A percentile compares a stretch with the other conserved stretches of the same genome.
phyloP scores from a whole-genome alignment of 2,797 vertebrate genomes.

The Leptatherina wallacei region DNA sequence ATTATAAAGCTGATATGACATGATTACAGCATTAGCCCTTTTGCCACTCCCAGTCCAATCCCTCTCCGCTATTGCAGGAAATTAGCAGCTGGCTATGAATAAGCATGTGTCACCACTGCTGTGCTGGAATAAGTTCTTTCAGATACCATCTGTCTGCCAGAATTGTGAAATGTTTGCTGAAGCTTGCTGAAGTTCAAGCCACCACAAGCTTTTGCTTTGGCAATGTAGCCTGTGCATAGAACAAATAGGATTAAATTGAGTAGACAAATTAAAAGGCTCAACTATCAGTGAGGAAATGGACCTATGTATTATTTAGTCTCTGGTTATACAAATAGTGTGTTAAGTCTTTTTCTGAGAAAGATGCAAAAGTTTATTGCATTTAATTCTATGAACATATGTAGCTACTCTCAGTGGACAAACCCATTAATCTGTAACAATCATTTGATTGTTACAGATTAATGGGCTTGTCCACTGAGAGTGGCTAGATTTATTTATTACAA shows the following conservation, averaged over 20 bases:
- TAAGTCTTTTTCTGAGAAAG: neutral
- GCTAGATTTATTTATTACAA: constrained; percentile 33
- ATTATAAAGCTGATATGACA: neutral
- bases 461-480: neutral
- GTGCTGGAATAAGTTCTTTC: constrained; percentile 49
- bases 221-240: constrained; percentile 1
- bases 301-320: neutral
- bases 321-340: constrained; percentile 45
- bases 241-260: constrained; percentile 31
- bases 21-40: constrained; percentile 3
- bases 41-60: constrained; percentile 26
- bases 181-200: constrained; percentile 50
- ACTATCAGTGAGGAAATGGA: constrained; percentile 3
- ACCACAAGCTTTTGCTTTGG: constrained; percentile 46
- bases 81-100: constrained; percentile 51
- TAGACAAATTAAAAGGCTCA: constrained; percentile 11
- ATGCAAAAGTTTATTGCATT: constrained; percentile 11
- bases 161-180: constrained; percentile 72
- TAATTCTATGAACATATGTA: constrained; percentile 5
- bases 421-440: constrained; percentile 2
- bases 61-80: constrained; percentile 38
- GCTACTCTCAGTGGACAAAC: neutral
- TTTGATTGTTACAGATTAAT: neutral
- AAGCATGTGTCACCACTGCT: constrained; percentile 52
- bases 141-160: constrained; percentile 39